Conservation (phyloP, 1,140 invertebrate genomes). For the Phocides pigmalion region DNA sequence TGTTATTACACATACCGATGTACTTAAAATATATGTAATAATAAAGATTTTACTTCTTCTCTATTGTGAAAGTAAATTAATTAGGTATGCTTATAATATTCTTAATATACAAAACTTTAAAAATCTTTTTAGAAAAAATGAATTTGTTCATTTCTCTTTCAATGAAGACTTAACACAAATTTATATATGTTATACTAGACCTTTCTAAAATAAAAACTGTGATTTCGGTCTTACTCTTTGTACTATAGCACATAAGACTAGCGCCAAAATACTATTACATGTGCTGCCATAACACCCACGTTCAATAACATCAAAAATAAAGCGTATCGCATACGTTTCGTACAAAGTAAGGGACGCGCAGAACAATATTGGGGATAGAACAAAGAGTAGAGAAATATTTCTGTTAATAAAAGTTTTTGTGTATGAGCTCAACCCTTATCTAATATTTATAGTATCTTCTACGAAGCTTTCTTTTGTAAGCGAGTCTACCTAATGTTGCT, state of each 20-base stretch:
- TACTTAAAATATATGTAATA: background rate
- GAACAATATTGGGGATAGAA: conserved; percentile 13
- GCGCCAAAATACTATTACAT: too few species aligned
- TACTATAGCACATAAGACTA: too few species aligned
- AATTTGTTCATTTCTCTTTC: too few species aligned
- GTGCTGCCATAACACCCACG: background rate
- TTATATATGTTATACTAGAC: too few species aligned
- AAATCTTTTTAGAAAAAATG: too few species aligned
- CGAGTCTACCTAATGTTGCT: background rate
- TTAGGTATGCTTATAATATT: too few species aligned
- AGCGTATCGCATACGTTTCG: background rate
- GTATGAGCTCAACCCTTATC: conserved; percentile 19
- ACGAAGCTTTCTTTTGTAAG: background rate
- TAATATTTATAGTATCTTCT: conserved; percentile 14
- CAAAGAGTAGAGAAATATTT: conserved; percentile 7
- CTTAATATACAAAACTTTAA: too few species aligned
- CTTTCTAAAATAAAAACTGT: too few species aligned
- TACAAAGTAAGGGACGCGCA: conserved; percentile 6
- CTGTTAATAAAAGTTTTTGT: conserved; percentile 30
- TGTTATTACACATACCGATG: background rate
- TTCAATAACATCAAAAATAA: conserved; percentile 1
- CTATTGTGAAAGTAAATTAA: too few species aligned
- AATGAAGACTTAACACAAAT: too few species aligned
- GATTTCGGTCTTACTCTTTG: too few species aligned
- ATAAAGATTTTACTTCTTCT: background rate